Evolutionary conservation across 2,797 vertebrate species (phyloP), one percentile per base, ranked within the genome.

Genomic region (Eremophila alpestris): DNA sequence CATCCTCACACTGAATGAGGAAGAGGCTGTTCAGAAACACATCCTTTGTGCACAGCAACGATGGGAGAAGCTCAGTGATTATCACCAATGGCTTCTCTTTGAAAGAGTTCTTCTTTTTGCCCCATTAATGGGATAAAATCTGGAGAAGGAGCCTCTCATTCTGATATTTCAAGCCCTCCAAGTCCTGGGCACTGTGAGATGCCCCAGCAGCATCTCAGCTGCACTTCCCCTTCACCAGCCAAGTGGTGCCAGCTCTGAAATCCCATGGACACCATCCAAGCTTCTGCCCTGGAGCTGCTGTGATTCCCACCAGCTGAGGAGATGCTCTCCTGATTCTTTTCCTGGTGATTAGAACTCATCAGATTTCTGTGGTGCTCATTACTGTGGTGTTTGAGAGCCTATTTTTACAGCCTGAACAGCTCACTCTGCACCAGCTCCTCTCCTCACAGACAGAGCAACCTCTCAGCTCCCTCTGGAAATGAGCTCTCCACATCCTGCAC

Each of bases 361-460:
- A 92, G 81, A 83, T 93, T 92, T 95, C 89, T 77, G 3, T 87
- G 79, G 75, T 68, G 78, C 89, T 96, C 93, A 83, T 93, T 90
- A 80, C 67, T 40, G 75, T 70, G 75, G 75, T 56, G 62, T 70
- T 70, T 30, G 84, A 95, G 90, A 63, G 67, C 41, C 86, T 90
- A 14, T 83, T 92, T 90, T 60, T 70, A 36, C 48, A 95, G 74
- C 88, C 64, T 76, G 63, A 95, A 36, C 68, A 89, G 88, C 63
- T 95, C 38, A 0, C 86, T 89, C 83, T 70, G 83, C 34, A 69
- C 59, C 86, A 78, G 49, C 68, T 84, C 85, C 48, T 84, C 80
- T 70, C 63, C 27, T 3, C 26, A 48, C 58, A 88, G 83, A 45
- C 83, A 67, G 48, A 92, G 67, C 40, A 93, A 36, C 48, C 83